A percentile compares a stretch with the other conserved stretches of the same genome.
These are phyloP conservation scores for Sycophila texana DNA, from an alignment of 2,888 invertebrate species.

Conservation along the genomic window DNA sequence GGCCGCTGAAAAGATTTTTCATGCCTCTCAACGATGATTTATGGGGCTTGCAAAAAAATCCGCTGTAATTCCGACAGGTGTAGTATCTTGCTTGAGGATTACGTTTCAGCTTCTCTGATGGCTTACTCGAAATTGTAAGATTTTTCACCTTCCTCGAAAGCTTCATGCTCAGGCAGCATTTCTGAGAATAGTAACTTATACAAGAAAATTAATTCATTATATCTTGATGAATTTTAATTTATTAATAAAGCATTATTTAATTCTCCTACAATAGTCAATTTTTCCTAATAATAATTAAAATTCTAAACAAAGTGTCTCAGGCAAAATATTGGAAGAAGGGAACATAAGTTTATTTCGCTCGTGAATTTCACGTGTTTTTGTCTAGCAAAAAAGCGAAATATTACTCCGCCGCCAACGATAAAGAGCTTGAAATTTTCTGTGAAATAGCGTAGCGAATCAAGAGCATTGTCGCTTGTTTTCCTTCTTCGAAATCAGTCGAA, in stretches of 20 bases:
- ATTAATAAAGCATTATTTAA: too few relatives aligned
- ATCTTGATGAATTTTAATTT: too few relatives aligned
- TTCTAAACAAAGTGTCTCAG: too few relatives aligned
- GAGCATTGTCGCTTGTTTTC: slow-evolving; percentile 33
- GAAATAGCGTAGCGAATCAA: slow-evolving; percentile 19
- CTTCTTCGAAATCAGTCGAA: slow-evolving; percentile 50
- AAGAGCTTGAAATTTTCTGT: slow-evolving; percentile 49
- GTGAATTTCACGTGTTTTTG: slow-evolving; percentile 15
- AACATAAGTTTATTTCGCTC: background rate
- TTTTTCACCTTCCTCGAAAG: background rate
- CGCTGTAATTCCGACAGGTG: slow-evolving; percentile 22
- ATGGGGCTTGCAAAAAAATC: slow-evolving; percentile 11
- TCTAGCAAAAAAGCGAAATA: background rate
- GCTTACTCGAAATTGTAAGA: too few relatives aligned
- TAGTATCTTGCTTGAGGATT: background rate
- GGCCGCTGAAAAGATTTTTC: slow-evolving; percentile 18
- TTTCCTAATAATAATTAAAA: too few relatives aligned
- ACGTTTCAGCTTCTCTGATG: background rate
- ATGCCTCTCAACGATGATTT: slow-evolving; percentile 43
- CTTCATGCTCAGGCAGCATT: too few relatives aligned
- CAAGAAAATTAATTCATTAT: too few relatives aligned
- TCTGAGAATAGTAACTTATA: too few relatives aligned
- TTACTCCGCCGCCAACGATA: slow-evolving; percentile 36
- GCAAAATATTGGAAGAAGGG: too few relatives aligned
- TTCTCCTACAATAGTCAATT: too few relatives aligned